Evolutionary conservation across 2,888 invertebrate genomes (phyloP), one percentile per base, ranked within the genome.

Genomic region (Plusia festucae): DNA sequence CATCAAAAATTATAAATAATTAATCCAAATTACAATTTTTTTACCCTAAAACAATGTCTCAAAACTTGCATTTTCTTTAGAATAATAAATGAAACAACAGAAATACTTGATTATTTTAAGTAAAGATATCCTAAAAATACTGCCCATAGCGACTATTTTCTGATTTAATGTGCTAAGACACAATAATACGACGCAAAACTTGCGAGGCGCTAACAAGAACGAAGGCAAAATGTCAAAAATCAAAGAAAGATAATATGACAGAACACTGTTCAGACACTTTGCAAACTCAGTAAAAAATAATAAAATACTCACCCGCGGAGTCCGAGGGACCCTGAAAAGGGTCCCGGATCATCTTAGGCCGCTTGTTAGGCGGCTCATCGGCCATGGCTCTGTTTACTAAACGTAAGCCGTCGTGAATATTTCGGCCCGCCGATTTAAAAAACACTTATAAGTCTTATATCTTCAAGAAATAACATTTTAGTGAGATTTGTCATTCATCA

Each of bases 281-380:
- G 85, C 78, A 90, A 91, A 91, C 85, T 89, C 76, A 22, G 80
- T 84, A 82, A 88, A 91, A 91, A 90, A 88, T 78, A 85, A 84
- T 85, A 90, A 90, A 89, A 87, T 90, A 94, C 96, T 97, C 95
- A 97, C 97, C 97, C 92, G 97, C 96, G 86, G 97, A 96, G 93
- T 97, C 97, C 84, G 97, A 97, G 86, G 97, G 96, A 91, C 97
- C 97, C 96, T 97, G 97, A 93, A 97, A 97, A 91, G 97, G 96
- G 96, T 97, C 97, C 90, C 96, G 95, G 93, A 98, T 97, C 95
- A 99, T 97, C 96, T 99, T 99, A 92, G 97, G 97, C 97, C 99
- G 97, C 97, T 99, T 99, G 93, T 97, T 98, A 95, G 99, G 98
- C 97, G 98, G 99, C 96, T 98, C 98, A 96, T 99, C 99, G 96